Base-by-base conservation (phyloP, 23 tunicate genomes). In the Ascidia mentula region DNA sequence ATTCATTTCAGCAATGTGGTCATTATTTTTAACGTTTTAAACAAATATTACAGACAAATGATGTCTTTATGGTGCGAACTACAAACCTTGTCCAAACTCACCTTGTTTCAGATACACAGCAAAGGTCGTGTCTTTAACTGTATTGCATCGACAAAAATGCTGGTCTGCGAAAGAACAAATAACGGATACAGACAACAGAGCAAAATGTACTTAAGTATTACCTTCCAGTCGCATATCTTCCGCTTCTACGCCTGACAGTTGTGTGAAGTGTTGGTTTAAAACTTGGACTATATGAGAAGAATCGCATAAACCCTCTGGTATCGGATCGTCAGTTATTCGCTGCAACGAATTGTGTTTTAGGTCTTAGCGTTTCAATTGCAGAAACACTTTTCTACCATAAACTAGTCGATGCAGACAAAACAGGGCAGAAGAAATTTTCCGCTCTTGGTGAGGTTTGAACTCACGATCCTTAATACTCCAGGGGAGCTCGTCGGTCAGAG, bases 71-170 rank as follows among this genome's bases (percentile, higher is more conserved):
- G n/a, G n/a, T n/a, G n/a, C n/a, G n/a, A n/a, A n/a, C n/a, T n/a
- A n/a, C n/a, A n/a, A n/a, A n/a, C n/a, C n/a, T n/a, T n/a, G n/a
- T 28, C 22, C 13, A 9, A 53, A 9, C 65, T 26, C 59, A 88
- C 92, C 71, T 84, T 84, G 69, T 80, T 84, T 80, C 32, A 90
- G 76, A 59, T 78, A 83, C 9, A 89, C 84, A 6, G 89, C 24
- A 6, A 84, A 38, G 22, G 95, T 84, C 59, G 85, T 89, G 12
- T 81, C 53, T 18, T 73, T 84, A 6, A 84, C 95, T 9, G 28
- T 37, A 39, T 90, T 90, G 74, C 81, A 78, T 1, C 89, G 40
- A 0, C 81, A 37, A 38, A 90, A 90, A 84, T 90, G 89, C 26
- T 33, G 6, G 46, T 73, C 80, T 80, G 73, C 34, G n/a, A n/a